Evolutionary conservation across 2,113 vertebrate genomes (phyloP).

Genomic region (Pterocles orientalis): DNA sequence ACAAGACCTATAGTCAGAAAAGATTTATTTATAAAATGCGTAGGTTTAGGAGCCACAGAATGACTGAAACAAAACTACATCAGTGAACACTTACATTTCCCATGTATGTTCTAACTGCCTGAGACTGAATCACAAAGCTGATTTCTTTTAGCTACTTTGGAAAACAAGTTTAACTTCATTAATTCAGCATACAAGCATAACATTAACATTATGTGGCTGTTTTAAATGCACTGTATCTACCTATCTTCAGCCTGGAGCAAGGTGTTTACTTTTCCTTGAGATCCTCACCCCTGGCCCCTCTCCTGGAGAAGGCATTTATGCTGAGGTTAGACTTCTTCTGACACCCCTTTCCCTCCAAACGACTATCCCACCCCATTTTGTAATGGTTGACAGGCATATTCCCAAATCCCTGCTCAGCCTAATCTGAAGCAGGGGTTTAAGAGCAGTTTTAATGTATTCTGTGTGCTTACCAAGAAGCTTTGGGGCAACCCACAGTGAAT

Average conservation of each 20-base stretch:
- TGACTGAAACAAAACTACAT: not conserved
- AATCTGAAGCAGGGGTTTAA: not conserved
- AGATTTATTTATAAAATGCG: conserved; percentile 3
- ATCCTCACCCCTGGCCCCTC: not conserved
- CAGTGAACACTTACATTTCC: not conserved
- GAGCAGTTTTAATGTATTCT: not conserved
- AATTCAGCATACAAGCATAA: not conserved
- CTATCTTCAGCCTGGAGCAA: not conserved
- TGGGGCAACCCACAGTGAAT: not conserved
- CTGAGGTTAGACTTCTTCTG: not conserved
- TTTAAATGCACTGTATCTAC: not conserved
- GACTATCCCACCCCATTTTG: too few species aligned
- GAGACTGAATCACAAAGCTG: not conserved
- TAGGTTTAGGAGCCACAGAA: conserved; percentile 1
- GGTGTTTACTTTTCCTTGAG: not conserved
- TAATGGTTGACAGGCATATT: not conserved
- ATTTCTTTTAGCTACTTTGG: not conserved
- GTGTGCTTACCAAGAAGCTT: not conserved
- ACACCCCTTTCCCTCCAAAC: rapidly evolving
- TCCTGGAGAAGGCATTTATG: not conserved
- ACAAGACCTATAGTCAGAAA: not conserved
- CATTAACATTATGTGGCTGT: rapidly evolving
- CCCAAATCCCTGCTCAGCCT: not conserved
- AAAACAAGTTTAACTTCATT: not conserved
- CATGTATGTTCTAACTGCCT: not conserved